Evolutionary conservation across 2,113 vertebrate genomes (phyloP), one percentile per base, ranked within the genome.

Genomic region (Saccopteryx bilineata): DNA sequence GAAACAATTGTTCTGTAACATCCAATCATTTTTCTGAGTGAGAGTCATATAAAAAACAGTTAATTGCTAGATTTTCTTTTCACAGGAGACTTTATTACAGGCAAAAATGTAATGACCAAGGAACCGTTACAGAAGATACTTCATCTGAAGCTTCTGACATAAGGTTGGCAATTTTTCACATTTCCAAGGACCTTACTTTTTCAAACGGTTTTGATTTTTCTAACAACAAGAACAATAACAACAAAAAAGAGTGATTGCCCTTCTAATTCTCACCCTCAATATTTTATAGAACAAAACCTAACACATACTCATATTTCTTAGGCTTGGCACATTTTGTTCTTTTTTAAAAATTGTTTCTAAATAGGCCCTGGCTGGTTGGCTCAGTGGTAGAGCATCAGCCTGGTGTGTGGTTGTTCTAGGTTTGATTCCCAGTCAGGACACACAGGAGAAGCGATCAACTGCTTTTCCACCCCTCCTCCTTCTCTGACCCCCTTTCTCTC

Each of bases 231-330:
- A 78, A 46, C 28, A 82, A 75, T 23, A 76, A 61, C 69, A n/a
- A 50, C 86, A 71, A 63, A 82, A 0, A 56, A n/a, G 13, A 68
- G 11, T 52, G 61, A 88, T 91, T 84, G 93, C 63, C 48, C 14
- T 94, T 94, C 86, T 14, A 66, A 48, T 76, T 84, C 14, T 76
- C 54, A 87, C 84, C 2, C 12, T 60, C 19, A 76, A 31, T 19
- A 76, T 83, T 87, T 95, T 69, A 39, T 52, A 65, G 66, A 81
- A 3, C 12, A 88, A 91, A 94, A 50, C 8, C 28, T 92, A 74
- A 91, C n/a, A 81, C 12, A 14, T 23, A 66, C 23, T 52, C 39
- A 10, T 46, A 48, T 75, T 17, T 12, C 54, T 66, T 56, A 54
- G 23, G 3, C 26, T 10, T 76, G 18, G 26, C 12, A 85, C 2